Percentiles rank a stretch among this genome's conserved stretches.
Evolutionary conservation across 1,140 invertebrate genomes (phyloP).

Genomic region (Halotydeus destructor): DNA sequence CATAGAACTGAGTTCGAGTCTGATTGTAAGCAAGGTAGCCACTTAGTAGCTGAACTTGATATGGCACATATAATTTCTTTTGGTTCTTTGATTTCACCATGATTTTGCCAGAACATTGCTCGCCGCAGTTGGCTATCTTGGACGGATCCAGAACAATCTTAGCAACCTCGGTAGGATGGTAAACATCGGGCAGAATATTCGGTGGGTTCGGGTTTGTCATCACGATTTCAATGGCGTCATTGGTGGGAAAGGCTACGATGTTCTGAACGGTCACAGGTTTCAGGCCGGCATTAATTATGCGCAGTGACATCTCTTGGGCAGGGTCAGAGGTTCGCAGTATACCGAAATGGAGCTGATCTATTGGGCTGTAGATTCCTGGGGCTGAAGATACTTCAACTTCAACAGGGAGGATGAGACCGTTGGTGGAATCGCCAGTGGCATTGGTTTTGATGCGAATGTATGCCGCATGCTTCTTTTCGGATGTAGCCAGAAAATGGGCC

Average conservation of each 20-base stretch:
- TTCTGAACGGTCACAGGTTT: conserved; percentile 41
- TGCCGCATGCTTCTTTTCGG: conserved; percentile 55
- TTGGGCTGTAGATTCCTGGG: conserved; percentile 48
- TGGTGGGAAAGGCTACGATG: conserved; percentile 33
- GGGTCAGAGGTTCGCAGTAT: conserved; percentile 39
- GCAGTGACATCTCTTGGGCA: too few relatives aligned
- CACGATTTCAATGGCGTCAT: conserved; percentile 27
- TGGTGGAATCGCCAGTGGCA: conserved; percentile 30
- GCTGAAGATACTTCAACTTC: conserved; percentile 58
- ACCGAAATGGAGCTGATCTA: conserved; percentile 61
- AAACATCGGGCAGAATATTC: conserved; percentile 38
- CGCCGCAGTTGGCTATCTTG: conserved; percentile 3
- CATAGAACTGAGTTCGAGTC: conserved; percentile 27
- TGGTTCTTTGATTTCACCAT: conserved; percentile 41
- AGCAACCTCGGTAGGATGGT: conserved; percentile 39
- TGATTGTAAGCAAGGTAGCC: conserved; percentile 21
- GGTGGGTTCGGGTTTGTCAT: conserved; percentile 30
- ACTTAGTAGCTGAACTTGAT: conserved; percentile 21
- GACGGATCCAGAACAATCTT: conserved; percentile 40
- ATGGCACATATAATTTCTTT: conserved; percentile 33
- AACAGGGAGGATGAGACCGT: conserved; percentile 53
- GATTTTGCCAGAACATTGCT: conserved; percentile 36
- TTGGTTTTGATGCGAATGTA: conserved; percentile 57
- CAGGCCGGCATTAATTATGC: conserved; percentile 47
- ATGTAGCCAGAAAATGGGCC: conserved; percentile 51